These are phyloP conservation scores for Disparrhopalites patrizii DNA, from an alignment of 2,888 invertebrate genomes.

Conservation along the genomic window DNA sequence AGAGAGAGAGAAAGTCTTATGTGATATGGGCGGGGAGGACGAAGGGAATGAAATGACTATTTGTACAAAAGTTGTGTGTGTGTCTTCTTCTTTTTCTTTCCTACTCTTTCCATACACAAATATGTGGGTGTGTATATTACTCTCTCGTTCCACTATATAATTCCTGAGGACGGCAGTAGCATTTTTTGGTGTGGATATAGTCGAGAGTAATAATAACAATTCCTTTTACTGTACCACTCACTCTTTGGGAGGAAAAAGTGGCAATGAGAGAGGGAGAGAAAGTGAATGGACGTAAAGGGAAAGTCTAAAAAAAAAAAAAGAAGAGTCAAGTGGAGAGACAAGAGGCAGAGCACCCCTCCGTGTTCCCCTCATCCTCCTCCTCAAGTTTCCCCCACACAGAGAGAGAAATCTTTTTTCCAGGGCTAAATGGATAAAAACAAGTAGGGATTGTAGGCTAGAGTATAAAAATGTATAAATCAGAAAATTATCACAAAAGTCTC, in stretches of 20 bases:
- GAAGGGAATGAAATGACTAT: conserved; percentile 29
- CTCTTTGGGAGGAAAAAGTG: too few relatives aligned
- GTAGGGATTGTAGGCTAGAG: conserved; percentile 12
- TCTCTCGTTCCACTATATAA: too few relatives aligned
- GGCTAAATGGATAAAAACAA: not conserved
- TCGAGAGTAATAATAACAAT: too few relatives aligned
- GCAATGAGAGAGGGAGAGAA: too few relatives aligned
- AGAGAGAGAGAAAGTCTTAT: too few relatives aligned
- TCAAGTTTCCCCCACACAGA: not conserved
- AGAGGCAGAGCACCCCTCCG: too few relatives aligned
- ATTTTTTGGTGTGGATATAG: too few relatives aligned
- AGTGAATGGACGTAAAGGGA: not conserved
- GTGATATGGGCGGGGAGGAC: conserved; percentile 34
- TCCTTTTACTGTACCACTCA: too few relatives aligned
- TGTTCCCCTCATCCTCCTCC: too few relatives aligned
- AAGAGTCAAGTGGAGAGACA: not conserved
- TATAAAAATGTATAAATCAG: conserved; percentile 43
- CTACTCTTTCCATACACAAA: not conserved
- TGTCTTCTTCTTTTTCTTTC: not conserved
- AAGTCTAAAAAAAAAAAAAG: not conserved
- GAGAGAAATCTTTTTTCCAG: not conserved
- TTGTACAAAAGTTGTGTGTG: not conserved
- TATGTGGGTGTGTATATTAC: too few relatives aligned
- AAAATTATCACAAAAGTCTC: conserved; percentile 38
- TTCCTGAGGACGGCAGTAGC: too few relatives aligned